Evolutionary conservation across 1,140 invertebrate species (phyloP).

Genomic region (Subanguina moxae): DNA sequence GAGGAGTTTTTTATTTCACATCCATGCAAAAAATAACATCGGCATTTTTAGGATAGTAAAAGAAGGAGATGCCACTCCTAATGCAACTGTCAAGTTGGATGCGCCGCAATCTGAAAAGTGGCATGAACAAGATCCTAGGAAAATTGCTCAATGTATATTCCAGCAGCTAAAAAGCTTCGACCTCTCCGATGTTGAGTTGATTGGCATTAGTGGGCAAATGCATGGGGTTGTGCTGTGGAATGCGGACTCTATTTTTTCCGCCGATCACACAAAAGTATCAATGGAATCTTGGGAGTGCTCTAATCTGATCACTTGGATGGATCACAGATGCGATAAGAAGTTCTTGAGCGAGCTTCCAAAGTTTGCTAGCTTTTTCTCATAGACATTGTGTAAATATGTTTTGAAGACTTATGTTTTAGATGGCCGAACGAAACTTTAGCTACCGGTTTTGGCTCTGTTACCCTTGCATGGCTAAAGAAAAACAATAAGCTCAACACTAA

Average conservation of each 20-base stretch:
- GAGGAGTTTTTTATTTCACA: slow-evolving; percentile 6
- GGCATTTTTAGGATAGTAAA: slow-evolving; percentile 20
- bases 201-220: slow-evolving; percentile 13
- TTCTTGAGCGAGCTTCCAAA: slow-evolving; percentile 23
- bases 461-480: slow-evolving; percentile 25
- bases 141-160: slow-evolving; percentile 13
- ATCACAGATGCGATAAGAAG: slow-evolving; percentile 14
- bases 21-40: neutral
- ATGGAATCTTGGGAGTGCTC: slow-evolving; percentile 20
- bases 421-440: slow-evolving; percentile 11
- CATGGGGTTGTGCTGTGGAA: slow-evolving; percentile 28
- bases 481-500: slow-evolving; percentile 8
- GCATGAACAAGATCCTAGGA: slow-evolving; percentile 23
- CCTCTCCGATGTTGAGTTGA: neutral
- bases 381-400: neutral
- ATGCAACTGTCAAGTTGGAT: slow-evolving; percentile 11
- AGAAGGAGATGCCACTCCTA: slow-evolving; percentile 4
- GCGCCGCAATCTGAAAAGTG: neutral
- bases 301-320: slow-evolving; percentile 32
- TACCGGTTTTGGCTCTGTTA: slow-evolving; percentile 19
- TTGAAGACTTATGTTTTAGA: neutral
- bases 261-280: neutral
- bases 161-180: neutral
- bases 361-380: slow-evolving; percentile 18
- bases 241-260: slow-evolving; percentile 2